Conservation (phyloP, 1,140 invertebrate species). For the Leptonema lineaticorne region DNA sequence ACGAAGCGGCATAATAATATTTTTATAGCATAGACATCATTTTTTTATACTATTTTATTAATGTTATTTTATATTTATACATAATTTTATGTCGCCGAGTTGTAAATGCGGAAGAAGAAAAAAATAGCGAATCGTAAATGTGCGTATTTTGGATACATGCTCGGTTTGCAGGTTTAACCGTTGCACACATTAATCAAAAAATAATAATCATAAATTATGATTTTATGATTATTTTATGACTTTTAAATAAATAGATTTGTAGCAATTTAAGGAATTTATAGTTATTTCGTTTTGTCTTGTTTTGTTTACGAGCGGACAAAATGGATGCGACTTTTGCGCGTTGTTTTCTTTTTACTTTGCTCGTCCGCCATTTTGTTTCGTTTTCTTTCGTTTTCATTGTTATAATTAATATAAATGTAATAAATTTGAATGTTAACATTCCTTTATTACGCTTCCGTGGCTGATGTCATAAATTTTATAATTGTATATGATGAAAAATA, state of each 20-base stretch:
- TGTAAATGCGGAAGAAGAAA: too few relatives aligned
- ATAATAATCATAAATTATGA: too few relatives aligned
- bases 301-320: background rate
- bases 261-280: background rate
- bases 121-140: too few relatives aligned
- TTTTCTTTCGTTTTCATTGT: background rate
- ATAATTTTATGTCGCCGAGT: slow-evolving; percentile 1
- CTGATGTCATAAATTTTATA: slow-evolving; percentile 39
- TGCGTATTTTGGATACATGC: slow-evolving; percentile 41
- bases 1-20: background rate
- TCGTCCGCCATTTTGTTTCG: background rate
- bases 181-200: slow-evolving; percentile 41
- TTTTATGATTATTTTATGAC: too few relatives aligned
- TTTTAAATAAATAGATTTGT: background rate
- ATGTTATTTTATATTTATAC: slow-evolving; percentile 19
- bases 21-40: background rate
- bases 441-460: slow-evolving; percentile 36
- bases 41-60: slow-evolving; percentile 13
- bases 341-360: too few relatives aligned
- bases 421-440: slow-evolving; percentile 40
- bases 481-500: slow-evolving; percentile 35
- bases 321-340: too few relatives aligned
- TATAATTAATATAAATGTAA: too few relatives aligned
- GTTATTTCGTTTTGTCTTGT: slow-evolving; percentile 9
- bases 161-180: slow-evolving; percentile 29